Conservation (phyloP, 2,888 invertebrate genomes). For the Scaptodrosophila latifasciaeformis region DNA sequence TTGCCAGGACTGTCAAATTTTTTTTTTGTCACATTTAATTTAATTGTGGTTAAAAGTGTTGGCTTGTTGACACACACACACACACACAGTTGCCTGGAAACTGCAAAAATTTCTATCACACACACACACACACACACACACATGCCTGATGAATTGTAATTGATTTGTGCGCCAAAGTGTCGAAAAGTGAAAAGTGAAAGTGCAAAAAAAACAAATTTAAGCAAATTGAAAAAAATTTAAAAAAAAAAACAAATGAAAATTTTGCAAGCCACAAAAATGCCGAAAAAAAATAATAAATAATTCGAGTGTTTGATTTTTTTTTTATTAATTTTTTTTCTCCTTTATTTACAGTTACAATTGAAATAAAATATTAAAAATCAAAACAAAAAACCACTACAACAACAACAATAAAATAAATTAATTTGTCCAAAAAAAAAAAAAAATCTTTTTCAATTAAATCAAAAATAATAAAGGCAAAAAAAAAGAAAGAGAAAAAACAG, state of each 20-base stretch:
- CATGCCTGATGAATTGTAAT: slow-evolving; percentile 1
- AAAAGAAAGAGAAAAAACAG: neutral
- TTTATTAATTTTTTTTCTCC: slow-evolving; percentile 8
- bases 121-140: slow-evolving; percentile 1
- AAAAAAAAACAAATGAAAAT: slow-evolving; percentile 1
- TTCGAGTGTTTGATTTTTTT: slow-evolving; percentile 4
- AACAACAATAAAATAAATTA: too few relatives aligned
- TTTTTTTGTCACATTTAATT: too few relatives aligned
- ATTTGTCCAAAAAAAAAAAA: slow-evolving; percentile 9
- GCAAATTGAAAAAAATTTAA: neutral
- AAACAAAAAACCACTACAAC: too few relatives aligned
- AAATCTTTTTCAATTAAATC: slow-evolving; percentile 2
- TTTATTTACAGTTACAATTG: slow-evolving; percentile 3
- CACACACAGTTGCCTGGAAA: too few relatives aligned
- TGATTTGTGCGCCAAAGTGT: slow-evolving; percentile 7
- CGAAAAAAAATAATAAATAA: neutral
- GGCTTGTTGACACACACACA: neutral
- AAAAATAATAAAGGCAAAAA: slow-evolving; percentile 52
- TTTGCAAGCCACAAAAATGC: neutral
- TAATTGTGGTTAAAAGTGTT: too few relatives aligned
- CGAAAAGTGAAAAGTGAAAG: slow-evolving; percentile 23
- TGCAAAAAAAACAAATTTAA: slow-evolving; percentile 4
- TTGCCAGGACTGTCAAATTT: too few relatives aligned
- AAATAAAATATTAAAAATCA: neutral
- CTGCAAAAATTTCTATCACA: too few relatives aligned